Evolutionary conservation across 2,888 invertebrate genomes (phyloP).

Genomic region (Protophormia terraenovae): DNA sequence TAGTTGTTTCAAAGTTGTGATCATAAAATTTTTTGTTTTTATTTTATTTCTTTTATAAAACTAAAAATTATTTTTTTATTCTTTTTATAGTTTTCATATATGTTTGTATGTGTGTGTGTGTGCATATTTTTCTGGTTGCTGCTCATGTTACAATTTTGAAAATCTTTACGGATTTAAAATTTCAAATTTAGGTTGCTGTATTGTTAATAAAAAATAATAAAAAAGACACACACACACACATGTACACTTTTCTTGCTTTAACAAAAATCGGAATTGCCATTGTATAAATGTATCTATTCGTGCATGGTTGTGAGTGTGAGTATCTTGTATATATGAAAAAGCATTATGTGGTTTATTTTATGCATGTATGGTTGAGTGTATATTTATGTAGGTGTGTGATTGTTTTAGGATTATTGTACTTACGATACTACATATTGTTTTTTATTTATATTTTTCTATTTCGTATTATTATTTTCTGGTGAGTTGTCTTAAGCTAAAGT

Average conservation of each 20-base stretch:
- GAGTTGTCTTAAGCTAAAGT: conserved; percentile 38
- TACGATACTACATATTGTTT: conserved; percentile 36
- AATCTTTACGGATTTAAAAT: conserved; percentile 63
- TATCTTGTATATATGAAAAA: conserved; percentile 11
- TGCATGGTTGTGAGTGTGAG: conserved; percentile 11
- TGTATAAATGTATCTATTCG: conserved; percentile 17
- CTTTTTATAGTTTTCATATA: neutral
- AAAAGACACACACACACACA: neutral
- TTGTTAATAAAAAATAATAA: conserved; percentile 53
- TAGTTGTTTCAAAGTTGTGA: neutral
- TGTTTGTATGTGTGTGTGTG: neutral
- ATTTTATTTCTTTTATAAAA: conserved; percentile 9
- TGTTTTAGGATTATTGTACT: conserved; percentile 50
- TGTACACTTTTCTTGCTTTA: neutral
- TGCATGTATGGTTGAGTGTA: neutral
- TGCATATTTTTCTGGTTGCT: conserved; percentile 16
- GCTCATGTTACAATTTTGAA: conserved; percentile 42
- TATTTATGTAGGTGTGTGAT: conserved; percentile 22
- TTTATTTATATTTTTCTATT: conserved; percentile 39
- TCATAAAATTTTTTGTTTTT: conserved; percentile 9
- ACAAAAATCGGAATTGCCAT: conserved; percentile 48
- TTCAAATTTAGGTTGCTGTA: conserved; percentile 61
- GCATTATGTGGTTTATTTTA: conserved; percentile 24
- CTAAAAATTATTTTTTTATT: neutral
- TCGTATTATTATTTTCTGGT: neutral